These are phyloP conservation scores for Agapostemon virescens DNA, from an alignment of 2,888 invertebrate genomes.

Conservation along the genomic window DNA sequence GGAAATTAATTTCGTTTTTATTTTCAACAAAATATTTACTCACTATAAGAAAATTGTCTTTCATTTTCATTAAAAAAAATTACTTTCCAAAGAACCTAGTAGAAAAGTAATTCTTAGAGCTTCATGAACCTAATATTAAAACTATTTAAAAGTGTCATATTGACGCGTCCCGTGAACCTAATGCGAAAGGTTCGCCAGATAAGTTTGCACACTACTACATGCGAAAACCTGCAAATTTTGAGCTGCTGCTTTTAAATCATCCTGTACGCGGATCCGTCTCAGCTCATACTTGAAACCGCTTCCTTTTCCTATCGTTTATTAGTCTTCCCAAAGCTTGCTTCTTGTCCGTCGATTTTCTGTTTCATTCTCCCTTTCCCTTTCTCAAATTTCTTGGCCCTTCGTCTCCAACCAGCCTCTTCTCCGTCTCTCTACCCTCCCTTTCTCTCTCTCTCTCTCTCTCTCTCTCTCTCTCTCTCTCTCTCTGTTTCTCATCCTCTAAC, in stretches of 20 bases:
- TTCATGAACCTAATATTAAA: too few species aligned
- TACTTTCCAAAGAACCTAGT: too few species aligned
- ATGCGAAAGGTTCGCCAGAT: too few species aligned
- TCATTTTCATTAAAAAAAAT: too few species aligned
- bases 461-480: neutral
- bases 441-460: constrained; percentile 3
- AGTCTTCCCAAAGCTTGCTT: neutral
- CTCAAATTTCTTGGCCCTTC: constrained; percentile 18
- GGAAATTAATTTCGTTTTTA: too few species aligned
- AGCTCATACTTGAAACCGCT: neutral
- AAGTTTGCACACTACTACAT: too few species aligned
- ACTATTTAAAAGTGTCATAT: too few species aligned
- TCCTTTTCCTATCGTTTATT: constrained; percentile 8
- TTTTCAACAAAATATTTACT: too few species aligned
- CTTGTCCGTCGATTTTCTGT: neutral
- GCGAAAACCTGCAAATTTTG: neutral
- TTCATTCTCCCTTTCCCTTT: neutral
- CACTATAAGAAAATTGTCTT: too few species aligned
- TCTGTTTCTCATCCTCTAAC: neutral
- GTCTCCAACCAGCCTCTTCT: neutral
- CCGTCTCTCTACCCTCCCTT: neutral
- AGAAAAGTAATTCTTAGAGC: too few species aligned
- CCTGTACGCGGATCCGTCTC: neutral
- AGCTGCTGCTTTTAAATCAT: neutral
- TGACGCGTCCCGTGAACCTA: too few species aligned